Evolutionary conservation across 2,113 vertebrate species (phyloP).

Genomic region (Tychaedon coryphoeus): DNA sequence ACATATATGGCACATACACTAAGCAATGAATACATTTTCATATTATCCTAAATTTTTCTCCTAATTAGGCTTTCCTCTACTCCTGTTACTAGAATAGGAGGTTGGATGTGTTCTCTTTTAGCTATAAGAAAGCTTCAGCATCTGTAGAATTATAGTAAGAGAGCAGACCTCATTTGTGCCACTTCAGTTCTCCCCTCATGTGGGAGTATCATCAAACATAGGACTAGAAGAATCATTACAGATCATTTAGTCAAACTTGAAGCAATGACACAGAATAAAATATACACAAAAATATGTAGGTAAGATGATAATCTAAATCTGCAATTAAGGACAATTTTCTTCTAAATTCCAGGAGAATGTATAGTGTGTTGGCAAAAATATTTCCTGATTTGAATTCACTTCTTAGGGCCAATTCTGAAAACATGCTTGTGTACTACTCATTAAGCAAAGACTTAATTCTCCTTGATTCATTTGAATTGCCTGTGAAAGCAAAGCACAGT

Average conservation of each 20-base stretch:
- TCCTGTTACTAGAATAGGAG: neutral
- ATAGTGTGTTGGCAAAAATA: neutral
- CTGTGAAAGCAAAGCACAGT: neutral
- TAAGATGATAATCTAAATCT: neutral
- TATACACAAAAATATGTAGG: neutral
- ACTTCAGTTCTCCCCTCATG: neutral
- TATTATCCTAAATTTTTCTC: neutral
- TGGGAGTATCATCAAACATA: neutral
- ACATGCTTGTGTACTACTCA: neutral
- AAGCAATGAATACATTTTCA: neutral
- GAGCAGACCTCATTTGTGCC: neutral
- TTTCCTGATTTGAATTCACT: neutral
- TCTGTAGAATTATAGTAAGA: rapidly evolving
- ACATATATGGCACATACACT: neutral
- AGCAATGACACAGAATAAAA: neutral
- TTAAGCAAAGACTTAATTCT: neutral
- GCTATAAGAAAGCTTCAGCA: neutral
- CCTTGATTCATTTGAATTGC: neutral
- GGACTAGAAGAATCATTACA: neutral
- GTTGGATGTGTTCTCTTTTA: neutral
- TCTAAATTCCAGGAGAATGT: neutral
- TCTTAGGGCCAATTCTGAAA: neutral
- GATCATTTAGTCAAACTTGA: neutral
- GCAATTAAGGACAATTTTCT: neutral
- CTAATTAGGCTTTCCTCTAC: neutral